Evolutionary conservation across 2,113 vertebrate species (phyloP).

Genomic region (Eretmochelys imbricata): DNA sequence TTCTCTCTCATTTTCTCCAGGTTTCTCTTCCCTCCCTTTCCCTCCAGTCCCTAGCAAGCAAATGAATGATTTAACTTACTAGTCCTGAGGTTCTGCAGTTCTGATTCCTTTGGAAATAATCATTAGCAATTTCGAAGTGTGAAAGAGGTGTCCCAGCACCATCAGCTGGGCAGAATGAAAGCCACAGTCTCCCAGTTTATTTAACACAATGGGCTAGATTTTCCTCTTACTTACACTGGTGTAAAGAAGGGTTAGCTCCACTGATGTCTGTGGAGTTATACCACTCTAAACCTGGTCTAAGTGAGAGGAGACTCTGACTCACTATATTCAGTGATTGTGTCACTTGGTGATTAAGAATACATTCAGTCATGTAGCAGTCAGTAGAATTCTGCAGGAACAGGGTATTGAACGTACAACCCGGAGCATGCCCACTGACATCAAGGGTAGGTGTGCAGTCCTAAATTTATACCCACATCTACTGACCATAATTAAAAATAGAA

Average conservation of each 20-base stretch:
- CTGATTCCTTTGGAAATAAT: neutral
- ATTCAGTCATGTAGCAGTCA: too few relatives aligned
- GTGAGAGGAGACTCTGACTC: too few relatives aligned
- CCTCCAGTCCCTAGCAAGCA: neutral
- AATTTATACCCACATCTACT: neutral
- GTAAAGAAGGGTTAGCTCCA: neutral
- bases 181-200: neutral
- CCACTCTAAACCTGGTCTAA: neutral
- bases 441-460: fast-evolving
- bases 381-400: too few relatives aligned
- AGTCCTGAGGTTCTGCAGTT: neutral
- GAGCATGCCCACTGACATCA: neutral
- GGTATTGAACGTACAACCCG: neutral
- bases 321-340: too few relatives aligned
- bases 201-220: neutral
- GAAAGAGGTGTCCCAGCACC: neutral
- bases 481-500: neutral
- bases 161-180: neutral
- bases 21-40: neutral
- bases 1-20: neutral
- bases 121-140: neutral
- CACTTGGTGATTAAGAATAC: too few relatives aligned
- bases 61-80: neutral
- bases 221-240: neutral
- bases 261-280: fast-evolving